Conservation (phyloP, 2,797 vertebrate species). For the Xiphorhynchus erythropygius region DNA sequence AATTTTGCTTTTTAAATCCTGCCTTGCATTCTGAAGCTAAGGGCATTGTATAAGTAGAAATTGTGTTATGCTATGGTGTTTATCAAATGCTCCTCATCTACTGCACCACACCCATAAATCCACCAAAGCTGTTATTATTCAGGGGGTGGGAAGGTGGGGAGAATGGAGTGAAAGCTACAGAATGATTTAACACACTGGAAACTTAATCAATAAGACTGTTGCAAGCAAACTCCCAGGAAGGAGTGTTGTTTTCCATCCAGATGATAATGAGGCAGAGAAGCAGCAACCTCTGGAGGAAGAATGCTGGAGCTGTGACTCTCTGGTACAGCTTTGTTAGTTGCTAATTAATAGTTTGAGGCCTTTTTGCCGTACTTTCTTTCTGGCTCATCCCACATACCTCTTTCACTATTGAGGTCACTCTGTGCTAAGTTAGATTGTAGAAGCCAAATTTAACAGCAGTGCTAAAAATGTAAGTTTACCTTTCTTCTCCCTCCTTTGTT, state of each 20-base stretch:
- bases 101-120: constrained; percentile 68
- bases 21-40: constrained; percentile 20
- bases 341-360: constrained; percentile 80
- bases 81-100: constrained; percentile 63
- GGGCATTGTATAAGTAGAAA: constrained; percentile 58
- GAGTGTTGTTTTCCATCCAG: constrained; percentile 82
- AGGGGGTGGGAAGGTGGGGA: constrained; percentile 72
- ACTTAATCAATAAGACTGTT: constrained; percentile 82
- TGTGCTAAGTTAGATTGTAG: constrained; percentile 63
- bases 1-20: constrained; percentile 57
- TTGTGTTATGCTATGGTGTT: constrained; percentile 49
- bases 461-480: constrained; percentile 61
- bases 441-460: constrained; percentile 66
- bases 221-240: constrained; percentile 75
- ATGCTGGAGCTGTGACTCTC: constrained; percentile 68
- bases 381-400: constrained; percentile 56
- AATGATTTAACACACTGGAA: constrained; percentile 82
- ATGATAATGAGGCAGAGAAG: constrained; percentile 83
- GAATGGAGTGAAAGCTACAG: constrained; percentile 76
- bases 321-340: constrained; percentile 73
- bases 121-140: constrained; percentile 80
- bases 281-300: constrained; percentile 80
- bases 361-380: constrained; percentile 71
- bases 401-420: constrained; percentile 62
- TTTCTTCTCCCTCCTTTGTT: constrained; percentile 50